These are phyloP conservation scores for Epizoanthus rinbou DNA, from an alignment of 92 coral and sea anemone species.

Conservation along the genomic window DNA sequence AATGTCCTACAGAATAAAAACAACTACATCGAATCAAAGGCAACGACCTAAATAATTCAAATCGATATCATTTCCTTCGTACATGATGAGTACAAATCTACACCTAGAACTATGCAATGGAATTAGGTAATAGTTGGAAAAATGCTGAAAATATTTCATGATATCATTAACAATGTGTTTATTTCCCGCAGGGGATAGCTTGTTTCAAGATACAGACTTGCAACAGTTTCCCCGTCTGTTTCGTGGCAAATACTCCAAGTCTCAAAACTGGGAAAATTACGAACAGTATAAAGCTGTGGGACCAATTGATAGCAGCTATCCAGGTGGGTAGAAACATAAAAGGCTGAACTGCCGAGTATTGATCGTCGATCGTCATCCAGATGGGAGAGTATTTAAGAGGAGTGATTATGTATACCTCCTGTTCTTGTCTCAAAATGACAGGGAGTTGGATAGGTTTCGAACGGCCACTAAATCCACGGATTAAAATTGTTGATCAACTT, in stretches of 20 bases:
- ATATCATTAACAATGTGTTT: neutral
- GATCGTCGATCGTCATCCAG: no score
- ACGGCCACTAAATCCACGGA: no score
- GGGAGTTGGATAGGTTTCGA: no score
- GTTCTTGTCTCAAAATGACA: no score
- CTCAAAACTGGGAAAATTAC: conserved; percentile 9
- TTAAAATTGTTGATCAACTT: no score
- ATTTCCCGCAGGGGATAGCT: conserved; percentile 13
- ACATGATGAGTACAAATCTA: neutral
- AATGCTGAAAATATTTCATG: neutral
- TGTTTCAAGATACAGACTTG: conserved; percentile 40
- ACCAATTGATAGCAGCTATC: conserved; percentile 13
- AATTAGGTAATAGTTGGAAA: neutral
- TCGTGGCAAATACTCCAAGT: conserved; percentile 29
- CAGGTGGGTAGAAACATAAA: neutral
- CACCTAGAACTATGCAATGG: neutral
- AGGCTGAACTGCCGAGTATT: neutral
- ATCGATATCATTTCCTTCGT: no score
- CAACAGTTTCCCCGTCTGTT: conserved; percentile 7
- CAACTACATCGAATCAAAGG: no score
- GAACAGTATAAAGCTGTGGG: conserved; percentile 15
- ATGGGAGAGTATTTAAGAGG: no score
- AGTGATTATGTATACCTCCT: no score
- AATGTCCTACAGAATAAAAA: no score
- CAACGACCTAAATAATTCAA: no score